These are phyloP conservation scores for Eurystomus gularis DNA, from an alignment of 2,113 vertebrate species.

Conservation along the genomic window DNA sequence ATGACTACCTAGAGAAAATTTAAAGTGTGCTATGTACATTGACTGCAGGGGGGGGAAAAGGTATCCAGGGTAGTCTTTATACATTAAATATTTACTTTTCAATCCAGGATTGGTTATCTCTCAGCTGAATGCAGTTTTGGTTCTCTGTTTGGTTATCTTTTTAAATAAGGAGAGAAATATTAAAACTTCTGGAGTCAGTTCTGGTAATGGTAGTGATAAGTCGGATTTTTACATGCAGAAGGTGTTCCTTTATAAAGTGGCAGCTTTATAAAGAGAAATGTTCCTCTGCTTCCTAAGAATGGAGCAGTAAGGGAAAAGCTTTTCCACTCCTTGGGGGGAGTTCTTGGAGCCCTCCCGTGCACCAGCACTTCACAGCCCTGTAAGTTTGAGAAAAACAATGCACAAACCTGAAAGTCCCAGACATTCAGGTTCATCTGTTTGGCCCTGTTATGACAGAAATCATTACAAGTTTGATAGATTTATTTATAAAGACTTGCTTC, in stretches of 20 bases:
- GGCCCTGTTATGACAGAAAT: conserved; percentile 78
- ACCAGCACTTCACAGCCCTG: background rate
- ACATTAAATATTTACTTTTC: conserved; percentile 56
- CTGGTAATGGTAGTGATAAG: background rate
- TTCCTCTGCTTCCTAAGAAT: background rate
- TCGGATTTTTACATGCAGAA: background rate
- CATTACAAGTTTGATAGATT: conserved; percentile 78
- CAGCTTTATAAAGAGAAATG: background rate
- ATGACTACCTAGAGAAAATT: background rate
- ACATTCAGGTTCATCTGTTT: conserved; percentile 60
- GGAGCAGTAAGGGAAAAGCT: background rate
- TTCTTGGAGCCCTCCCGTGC: background rate
- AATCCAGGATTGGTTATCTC: conserved; percentile 14
- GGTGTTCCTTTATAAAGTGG: background rate
- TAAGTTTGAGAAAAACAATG: conserved; percentile 41
- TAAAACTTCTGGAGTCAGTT: background rate
- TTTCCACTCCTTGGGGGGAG: background rate
- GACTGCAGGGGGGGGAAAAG: background rate
- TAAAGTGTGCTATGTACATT: background rate
- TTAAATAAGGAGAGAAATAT: background rate
- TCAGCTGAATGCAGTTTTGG: background rate
- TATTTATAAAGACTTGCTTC: conserved; percentile 79
- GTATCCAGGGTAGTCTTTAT: background rate
- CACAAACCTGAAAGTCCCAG: conserved; percentile 16
- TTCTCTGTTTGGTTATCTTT: background rate